Conservation (phyloP, 2,888 invertebrate genomes). For the Clivina fossor region DNA sequence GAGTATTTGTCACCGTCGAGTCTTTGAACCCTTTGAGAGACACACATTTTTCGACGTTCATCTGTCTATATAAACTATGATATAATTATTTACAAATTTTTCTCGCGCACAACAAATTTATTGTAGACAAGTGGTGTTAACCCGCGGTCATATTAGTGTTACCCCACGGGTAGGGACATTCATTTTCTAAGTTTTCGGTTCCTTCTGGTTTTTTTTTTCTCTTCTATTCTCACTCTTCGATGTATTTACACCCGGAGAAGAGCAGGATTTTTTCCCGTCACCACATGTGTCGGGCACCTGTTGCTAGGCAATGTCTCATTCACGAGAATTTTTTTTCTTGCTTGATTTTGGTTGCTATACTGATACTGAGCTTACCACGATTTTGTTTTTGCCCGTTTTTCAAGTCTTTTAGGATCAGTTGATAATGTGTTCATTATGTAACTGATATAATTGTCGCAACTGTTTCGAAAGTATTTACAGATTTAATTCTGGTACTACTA, state of each 20-base stretch:
- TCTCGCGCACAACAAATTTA: slow-evolving; percentile 26
- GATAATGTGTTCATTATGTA: too few species aligned
- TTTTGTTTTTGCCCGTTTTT: slow-evolving; percentile 24
- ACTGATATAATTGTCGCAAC: too few species aligned
- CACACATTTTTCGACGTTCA: neutral
- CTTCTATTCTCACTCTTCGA: neutral
- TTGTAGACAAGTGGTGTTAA: slow-evolving; percentile 28
- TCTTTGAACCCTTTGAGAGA: slow-evolving; percentile 22
- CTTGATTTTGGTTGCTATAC: too few species aligned
- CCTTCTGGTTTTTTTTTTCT: slow-evolving; percentile 25
- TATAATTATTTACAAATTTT: slow-evolving; percentile 31
- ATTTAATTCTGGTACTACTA: too few species aligned
- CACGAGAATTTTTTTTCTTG: slow-evolving; percentile 24
- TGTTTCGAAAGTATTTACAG: too few species aligned
- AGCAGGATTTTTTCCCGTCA: slow-evolving; percentile 28
- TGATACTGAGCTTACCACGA: too few species aligned
- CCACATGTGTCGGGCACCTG: slow-evolving; percentile 47
- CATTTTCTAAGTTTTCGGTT: slow-evolving; percentile 11
- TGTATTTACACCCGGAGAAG: slow-evolving; percentile 8
- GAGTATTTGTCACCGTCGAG: slow-evolving; percentile 7
- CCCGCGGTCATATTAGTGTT: slow-evolving; percentile 16
- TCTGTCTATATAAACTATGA: slow-evolving; percentile 26
- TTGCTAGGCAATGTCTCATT: slow-evolving; percentile 37
- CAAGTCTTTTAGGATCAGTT: too few species aligned
- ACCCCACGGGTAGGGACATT: slow-evolving; percentile 28